A percentile compares a stretch with the other conserved stretches of the same genome.
Evolutionary conservation across 1,140 invertebrate species (phyloP).

Genomic region (Macrobrachium rosenbergii): DNA sequence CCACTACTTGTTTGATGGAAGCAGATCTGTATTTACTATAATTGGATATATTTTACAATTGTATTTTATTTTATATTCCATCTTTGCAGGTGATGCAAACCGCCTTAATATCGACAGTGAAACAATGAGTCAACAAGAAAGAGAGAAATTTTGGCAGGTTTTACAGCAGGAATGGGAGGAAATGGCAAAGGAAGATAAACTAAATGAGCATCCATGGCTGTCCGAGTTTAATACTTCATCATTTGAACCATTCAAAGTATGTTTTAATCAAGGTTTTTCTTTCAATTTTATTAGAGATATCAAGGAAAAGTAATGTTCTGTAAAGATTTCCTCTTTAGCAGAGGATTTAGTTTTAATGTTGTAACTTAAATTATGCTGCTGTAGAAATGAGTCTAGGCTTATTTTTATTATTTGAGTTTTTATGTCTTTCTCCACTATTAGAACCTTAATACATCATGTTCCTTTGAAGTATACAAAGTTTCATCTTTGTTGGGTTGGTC

Average conservation of each 20-base stretch:
- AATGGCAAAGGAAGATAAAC: constrained; percentile 72
- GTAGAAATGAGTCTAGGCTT: no score
- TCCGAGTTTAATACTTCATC: constrained; percentile 76
- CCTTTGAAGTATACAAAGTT: no score
- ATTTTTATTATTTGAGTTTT: no score
- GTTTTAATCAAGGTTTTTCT: background rate
- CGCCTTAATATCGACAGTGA: constrained; percentile 50
- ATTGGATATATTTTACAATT: background rate
- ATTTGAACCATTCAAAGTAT: constrained; percentile 78
- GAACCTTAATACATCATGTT: no score
- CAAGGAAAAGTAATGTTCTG: no score
- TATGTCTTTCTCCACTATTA: no score
- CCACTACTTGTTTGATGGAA: no score
- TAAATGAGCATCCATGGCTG: constrained; percentile 77
- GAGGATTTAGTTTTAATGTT: no score
- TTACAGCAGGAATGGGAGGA: constrained; percentile 85
- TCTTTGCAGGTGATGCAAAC: constrained; percentile 26
- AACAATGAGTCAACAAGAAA: constrained; percentile 45
- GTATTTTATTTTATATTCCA: background rate
- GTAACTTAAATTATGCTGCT: no score
- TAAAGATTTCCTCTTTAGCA: no score
- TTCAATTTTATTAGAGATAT: background rate
- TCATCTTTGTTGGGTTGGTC: no score
- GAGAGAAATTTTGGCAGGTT: constrained; percentile 80
- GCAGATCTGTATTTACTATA: no score